Evolutionary conservation across 2,113 vertebrate genomes (phyloP), one percentile per base, ranked within the genome.

Genomic region (Ophiodon elongatus): DNA sequence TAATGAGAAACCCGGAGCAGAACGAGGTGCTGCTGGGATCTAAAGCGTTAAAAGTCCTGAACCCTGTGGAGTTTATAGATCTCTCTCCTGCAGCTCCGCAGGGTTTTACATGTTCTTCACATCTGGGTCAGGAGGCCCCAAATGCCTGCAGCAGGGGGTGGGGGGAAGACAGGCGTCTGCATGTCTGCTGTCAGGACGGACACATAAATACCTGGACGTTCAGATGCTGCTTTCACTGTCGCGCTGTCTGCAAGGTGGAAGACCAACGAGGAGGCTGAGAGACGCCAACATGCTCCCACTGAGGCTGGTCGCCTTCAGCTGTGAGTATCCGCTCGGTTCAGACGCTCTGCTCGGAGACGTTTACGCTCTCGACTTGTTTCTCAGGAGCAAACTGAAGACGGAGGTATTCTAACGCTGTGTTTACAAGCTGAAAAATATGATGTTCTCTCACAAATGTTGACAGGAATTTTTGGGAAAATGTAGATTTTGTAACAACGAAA

Each of bases 111-210:
- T 10, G 54, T 59, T 31, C 54, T 5, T 35, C 90, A 86, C 89
- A 85, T 91, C 85, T 91, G 91, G 76, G 80, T 31, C 59, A 43
- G 87, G 87, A 80, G 92, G 90, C 85, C 85, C 74, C 1, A 60
- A 76, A 29, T 79, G 69, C 90, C 88, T 84, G 77, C 75, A 27
- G 82, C 78, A 4, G 1, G 54, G 54, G 52, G 56, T 1, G 7
- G 52, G 54, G 31, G 70, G 15, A 29, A 78, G 85, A 77, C 91
- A 85, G 81, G 92, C 86, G 90, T 86, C 87, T 67, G 84, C 89
- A 57, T 85, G 91, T 91, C 90, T 91, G 84, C 80, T 0, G n/a
- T 21, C 73, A 57, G 71, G 33, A 74, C 39, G 37, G 25, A 47
- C 45, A 2, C 77, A 87, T 92, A 89, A 91, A 89, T 87, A 90